Evolutionary conservation across 2,797 vertebrate species (phyloP).

Genomic region (Babyrousa celebensis): DNA sequence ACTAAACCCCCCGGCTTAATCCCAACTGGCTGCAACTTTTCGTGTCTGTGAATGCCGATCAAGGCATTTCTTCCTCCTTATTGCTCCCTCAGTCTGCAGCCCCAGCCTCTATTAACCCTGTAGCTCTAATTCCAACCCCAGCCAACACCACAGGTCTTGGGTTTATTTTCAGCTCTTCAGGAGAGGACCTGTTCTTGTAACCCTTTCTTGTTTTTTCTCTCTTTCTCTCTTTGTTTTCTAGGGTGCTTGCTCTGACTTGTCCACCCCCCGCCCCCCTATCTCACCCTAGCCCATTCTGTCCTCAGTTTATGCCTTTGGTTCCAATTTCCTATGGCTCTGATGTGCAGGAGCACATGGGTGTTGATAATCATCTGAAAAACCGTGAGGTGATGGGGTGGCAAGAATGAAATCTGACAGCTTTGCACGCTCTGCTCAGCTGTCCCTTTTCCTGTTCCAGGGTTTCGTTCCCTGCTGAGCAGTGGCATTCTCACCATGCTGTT

Average conservation of each 20-base stretch:
- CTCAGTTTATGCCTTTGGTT: background rate
- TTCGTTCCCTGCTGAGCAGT: background rate
- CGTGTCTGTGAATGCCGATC: background rate
- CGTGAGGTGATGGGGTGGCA: fast-evolving
- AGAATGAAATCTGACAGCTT: background rate
- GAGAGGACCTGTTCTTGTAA: background rate
- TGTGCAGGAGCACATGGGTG: background rate
- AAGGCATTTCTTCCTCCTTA: fast-evolving
- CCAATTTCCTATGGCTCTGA: background rate
- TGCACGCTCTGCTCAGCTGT: background rate
- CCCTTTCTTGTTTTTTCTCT: background rate
- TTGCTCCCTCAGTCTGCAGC: background rate
- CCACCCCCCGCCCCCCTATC: no score
- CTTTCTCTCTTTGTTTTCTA: background rate
- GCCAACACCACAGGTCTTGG: background rate
- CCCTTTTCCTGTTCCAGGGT: background rate
- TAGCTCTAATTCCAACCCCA: background rate
- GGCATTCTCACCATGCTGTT: background rate
- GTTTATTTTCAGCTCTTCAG: background rate
- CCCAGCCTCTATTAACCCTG: background rate
- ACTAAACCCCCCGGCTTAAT: background rate
- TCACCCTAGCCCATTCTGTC: background rate
- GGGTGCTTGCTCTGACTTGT: background rate
- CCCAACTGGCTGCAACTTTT: background rate
- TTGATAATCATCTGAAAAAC: background rate